Percentiles rank a stretch among this genome's conserved stretches.
These are phyloP conservation scores for Trichomalopsis sarcophagae DNA, from an alignment of 1,140 invertebrate species.

Conservation along the genomic window DNA sequence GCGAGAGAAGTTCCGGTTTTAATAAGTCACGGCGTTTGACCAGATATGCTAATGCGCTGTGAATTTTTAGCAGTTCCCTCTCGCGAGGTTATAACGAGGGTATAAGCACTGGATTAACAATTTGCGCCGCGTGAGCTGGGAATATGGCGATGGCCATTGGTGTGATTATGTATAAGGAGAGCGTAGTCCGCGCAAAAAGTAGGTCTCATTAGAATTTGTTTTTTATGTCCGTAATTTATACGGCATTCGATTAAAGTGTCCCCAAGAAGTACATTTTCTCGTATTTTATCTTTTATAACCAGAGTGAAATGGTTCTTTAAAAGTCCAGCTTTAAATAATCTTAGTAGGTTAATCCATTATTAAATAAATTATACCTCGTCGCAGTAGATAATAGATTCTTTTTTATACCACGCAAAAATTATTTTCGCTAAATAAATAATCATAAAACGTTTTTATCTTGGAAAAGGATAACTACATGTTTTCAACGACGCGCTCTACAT, in stretches of 20 bases:
- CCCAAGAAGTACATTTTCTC: no score
- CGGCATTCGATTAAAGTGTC: no score
- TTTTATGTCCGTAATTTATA: not conserved
- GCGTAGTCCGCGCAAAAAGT: not conserved
- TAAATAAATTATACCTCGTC: no score
- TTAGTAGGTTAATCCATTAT: no score
- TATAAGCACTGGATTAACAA: constrained; percentile 7
- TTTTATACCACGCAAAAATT: no score
- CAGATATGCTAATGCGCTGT: constrained; percentile 6
- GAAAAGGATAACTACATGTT: not conserved
- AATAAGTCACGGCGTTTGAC: not conserved
- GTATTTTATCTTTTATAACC: no score
- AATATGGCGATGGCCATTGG: not conserved
- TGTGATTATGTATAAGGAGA: not conserved
- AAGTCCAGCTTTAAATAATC: no score
- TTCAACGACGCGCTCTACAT: not conserved
- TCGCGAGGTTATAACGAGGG: constrained; percentile 1
- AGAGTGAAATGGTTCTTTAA: no score
- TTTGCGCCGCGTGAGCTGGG: not conserved
- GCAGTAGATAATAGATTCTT: no score
- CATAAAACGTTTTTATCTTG: not conserved
- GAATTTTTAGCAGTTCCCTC: constrained; percentile 15
- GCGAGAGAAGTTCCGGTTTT: not conserved
- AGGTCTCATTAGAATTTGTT: not conserved
- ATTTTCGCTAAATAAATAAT: no score